Conservation (phyloP, 2,113 vertebrate species). For the Eulacestoma nigropectus region DNA sequence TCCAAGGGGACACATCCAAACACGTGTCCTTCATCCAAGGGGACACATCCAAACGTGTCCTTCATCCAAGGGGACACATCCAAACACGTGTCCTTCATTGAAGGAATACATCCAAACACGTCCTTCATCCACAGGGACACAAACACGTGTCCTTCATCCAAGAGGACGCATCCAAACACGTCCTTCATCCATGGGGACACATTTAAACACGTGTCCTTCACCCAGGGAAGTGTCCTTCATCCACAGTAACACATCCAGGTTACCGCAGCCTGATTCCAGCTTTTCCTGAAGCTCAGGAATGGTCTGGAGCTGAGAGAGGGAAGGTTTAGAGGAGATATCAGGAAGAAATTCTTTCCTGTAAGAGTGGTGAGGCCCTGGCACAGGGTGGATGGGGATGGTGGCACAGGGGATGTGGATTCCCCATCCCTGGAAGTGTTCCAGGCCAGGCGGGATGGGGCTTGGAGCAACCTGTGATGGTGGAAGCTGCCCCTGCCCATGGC, state of each 20-base stretch:
- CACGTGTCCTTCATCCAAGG: rapidly evolving
- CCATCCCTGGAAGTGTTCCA: background rate
- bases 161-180: too few relatives aligned
- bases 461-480: background rate
- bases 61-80: background rate
- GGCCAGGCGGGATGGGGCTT: background rate
- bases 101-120: background rate
- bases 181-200: background rate
- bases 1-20: background rate
- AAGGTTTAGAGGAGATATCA: background rate
- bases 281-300: background rate
- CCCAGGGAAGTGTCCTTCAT: constrained; percentile 22
- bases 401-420: background rate
- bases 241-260: constrained; percentile 72
- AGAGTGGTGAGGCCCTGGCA: background rate
- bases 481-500: background rate
- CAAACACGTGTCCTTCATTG: too few relatives aligned
- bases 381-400: background rate
- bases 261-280: background rate
- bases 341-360: background rate
- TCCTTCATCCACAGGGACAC: background rate
- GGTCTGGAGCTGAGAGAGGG: background rate
- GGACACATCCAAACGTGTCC: background rate
- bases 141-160: background rate
- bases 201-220: background rate